phyloP scores from a whole-genome alignment of 92 coral and sea anemone species.

The Porites lobata region DNA sequence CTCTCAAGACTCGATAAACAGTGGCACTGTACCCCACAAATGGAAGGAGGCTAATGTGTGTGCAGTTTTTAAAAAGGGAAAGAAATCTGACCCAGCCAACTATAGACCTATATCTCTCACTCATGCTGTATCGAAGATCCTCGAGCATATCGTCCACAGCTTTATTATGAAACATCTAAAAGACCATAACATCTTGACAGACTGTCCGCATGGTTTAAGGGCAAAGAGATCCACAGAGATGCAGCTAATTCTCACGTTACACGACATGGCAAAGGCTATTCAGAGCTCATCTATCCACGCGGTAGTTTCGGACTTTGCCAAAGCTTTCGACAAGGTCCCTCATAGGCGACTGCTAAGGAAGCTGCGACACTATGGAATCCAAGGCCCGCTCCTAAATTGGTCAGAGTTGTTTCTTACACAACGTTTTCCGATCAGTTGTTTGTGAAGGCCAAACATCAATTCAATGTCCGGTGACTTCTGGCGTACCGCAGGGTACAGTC shows the following conservation, averaged over 20 bases:
- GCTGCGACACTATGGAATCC: constrained; percentile 39
- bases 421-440: constrained; percentile 2
- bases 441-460: no score
- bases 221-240: background rate
- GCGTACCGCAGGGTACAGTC: no score
- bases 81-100: no score
- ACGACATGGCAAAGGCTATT: no score
- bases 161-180: no score
- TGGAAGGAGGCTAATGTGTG: background rate
- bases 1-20: constrained; percentile 21
- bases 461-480: no score
- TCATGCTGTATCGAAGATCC: no score
- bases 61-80: no score
- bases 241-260: no score
- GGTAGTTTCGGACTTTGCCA: background rate
- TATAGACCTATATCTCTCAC: no score
- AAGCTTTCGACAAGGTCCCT: constrained; percentile 29
- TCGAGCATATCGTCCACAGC: no score
- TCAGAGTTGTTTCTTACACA: constrained; percentile 33
- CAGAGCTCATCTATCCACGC: no score
- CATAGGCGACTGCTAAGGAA: constrained; percentile 21
- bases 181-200: background rate
- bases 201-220: constrained; percentile 35
- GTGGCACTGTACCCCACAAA: constrained; percentile 22
- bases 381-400: constrained; percentile 38